phyloP scores from a whole-genome alignment of 2,888 invertebrate genomes.

The Aspidiotus destructor region DNA sequence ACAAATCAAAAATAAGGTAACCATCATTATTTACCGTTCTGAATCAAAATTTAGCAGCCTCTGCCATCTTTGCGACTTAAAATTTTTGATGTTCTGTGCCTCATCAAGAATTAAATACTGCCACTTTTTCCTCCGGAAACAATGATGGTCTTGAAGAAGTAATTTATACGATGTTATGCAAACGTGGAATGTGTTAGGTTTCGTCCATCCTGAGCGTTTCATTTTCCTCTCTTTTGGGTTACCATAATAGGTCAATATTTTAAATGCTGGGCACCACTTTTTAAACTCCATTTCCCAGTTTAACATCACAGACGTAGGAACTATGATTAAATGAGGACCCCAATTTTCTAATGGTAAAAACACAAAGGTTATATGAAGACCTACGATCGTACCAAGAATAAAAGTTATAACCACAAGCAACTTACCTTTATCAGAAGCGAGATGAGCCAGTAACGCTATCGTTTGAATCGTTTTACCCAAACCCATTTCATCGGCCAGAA shows the following conservation, averaged over 20 bases:
- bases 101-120: constrained; percentile 96
- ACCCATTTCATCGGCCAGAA: constrained; percentile 95
- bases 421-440: constrained; percentile 74
- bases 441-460: constrained; percentile 83
- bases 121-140: constrained; percentile 95
- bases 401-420: background rate
- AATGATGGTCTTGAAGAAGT: constrained; percentile 96
- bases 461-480: constrained; percentile 96
- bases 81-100: constrained; percentile 99
- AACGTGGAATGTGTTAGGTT: constrained; percentile 94
- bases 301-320: constrained; percentile 97
- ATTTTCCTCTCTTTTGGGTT: constrained; percentile 87
- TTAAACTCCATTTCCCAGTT: constrained; percentile 99
- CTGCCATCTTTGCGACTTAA: constrained; percentile 98
- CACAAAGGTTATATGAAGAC: background rate
- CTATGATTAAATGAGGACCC: constrained; percentile 98
- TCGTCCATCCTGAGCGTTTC: constrained; percentile 91
- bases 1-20: background rate
- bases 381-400: background rate
- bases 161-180: constrained; percentile 97
- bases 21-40: constrained; percentile 63
- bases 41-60: constrained; percentile 88
- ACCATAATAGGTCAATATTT: constrained; percentile 97
- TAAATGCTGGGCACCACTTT: constrained; percentile 99
- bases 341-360: constrained; percentile 55